These are phyloP conservation scores for Zosterops lateralis DNA, from an alignment of 2,113 vertebrate genomes.

Conservation along the genomic window DNA sequence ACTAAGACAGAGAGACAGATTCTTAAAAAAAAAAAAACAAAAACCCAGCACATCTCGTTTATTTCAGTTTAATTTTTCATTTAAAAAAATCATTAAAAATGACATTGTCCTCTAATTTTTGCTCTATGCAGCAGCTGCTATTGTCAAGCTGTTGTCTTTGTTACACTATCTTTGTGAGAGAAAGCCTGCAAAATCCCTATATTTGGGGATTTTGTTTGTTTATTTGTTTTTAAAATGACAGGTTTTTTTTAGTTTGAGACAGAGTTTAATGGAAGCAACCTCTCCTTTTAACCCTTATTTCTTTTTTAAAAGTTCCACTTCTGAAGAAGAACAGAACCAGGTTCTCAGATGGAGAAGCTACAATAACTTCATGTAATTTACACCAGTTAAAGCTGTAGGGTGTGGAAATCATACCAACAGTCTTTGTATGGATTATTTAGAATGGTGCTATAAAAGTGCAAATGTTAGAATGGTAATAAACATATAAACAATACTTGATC, in stretches of 20 bases:
- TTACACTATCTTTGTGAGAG: background rate
- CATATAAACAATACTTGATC: background rate
- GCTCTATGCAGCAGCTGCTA: constrained; percentile 30
- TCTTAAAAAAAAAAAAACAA: background rate
- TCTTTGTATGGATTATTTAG: background rate
- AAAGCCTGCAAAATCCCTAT: background rate
- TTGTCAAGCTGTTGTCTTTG: constrained; percentile 45
- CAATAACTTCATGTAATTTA: background rate
- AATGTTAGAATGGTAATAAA: background rate
- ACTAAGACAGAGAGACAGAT: background rate
- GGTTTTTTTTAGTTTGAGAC: background rate
- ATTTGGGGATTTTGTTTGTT: background rate
- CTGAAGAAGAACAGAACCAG: background rate
- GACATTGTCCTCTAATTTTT: constrained; percentile 53
- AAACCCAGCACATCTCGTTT: background rate
- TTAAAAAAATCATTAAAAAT: constrained; percentile 57
- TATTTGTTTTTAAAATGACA: background rate
- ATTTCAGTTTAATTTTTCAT: constrained; percentile 52
- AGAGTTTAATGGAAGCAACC: background rate
- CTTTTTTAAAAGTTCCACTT: background rate
- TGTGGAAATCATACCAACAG: background rate
- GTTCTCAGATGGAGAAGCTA: background rate
- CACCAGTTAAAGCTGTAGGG: background rate
- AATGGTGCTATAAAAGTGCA: background rate
- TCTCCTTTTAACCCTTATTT: background rate